Conservation (phyloP, 2,113 vertebrate genomes). For the Athene noctua region DNA sequence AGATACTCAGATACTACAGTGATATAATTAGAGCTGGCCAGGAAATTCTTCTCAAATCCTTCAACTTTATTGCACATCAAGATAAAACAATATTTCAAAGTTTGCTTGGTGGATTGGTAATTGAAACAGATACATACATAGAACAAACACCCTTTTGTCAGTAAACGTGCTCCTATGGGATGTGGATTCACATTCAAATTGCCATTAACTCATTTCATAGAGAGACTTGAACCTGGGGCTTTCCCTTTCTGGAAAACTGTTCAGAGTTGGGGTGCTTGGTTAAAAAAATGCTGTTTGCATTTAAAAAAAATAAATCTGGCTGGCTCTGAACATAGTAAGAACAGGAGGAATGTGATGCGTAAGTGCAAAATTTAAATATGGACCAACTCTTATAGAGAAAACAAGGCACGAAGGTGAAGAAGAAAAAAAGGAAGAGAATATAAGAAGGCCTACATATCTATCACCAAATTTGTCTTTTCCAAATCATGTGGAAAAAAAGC, state of each 20-base stretch:
- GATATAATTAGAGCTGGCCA: not conserved
- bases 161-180: not conserved
- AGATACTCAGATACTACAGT: not conserved
- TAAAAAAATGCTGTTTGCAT: not conserved
- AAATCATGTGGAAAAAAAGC: conserved; percentile 4
- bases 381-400: not conserved
- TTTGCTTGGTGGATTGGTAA: not conserved
- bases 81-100: conserved; percentile 5
- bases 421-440: not conserved
- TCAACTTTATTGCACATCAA: not conserved
- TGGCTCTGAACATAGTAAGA: not conserved
- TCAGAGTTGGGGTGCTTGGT: not conserved
- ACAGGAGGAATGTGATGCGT: not conserved
- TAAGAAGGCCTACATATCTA: not conserved
- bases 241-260: not conserved
- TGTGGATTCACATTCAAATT: not conserved
- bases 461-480: conserved; percentile 12
- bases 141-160: not conserved
- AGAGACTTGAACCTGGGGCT: not conserved
- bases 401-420: not conserved
- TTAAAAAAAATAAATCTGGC: not conserved
- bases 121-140: not conserved
- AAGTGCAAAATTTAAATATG: not conserved
- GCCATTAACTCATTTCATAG: not conserved
- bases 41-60: not conserved